Evolutionary conservation across 2,888 invertebrate species (phyloP).

Genomic region (Eulithis testata): DNA sequence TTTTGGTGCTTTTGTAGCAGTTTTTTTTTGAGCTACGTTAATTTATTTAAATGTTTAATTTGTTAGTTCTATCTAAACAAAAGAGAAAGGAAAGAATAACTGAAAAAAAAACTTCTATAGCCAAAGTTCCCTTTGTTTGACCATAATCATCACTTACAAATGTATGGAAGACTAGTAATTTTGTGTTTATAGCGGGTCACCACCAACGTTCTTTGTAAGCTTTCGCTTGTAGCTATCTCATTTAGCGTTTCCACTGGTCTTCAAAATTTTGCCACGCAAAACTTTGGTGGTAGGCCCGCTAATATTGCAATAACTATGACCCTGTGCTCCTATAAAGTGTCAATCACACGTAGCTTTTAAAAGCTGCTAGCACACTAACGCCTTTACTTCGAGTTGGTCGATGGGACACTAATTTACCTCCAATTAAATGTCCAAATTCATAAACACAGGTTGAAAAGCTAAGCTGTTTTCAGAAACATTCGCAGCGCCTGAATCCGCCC

Average conservation of each 20-base stretch:
- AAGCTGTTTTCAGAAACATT: no score
- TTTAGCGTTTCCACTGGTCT: background rate
- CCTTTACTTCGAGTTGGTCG: background rate
- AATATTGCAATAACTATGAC: background rate
- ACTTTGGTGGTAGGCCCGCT: background rate
- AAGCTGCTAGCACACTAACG: background rate
- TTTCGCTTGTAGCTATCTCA: background rate
- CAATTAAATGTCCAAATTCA: no score
- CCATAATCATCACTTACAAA: background rate
- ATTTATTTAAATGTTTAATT: no score
- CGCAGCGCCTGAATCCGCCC: no score
- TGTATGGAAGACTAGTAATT: conserved; percentile 3
- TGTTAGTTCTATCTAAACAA: no score
- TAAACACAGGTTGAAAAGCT: no score
- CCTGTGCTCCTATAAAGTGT: background rate
- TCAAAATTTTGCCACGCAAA: background rate
- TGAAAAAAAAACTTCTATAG: no score
- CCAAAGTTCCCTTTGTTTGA: background rate
- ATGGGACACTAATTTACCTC: no score
- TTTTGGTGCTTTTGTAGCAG: no score
- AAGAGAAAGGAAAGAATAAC: no score
- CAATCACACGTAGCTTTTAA: background rate
- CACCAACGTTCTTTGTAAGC: background rate
- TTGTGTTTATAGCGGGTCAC: background rate
- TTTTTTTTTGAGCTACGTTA: no score